Evolutionary conservation across 1,140 invertebrate species (phyloP).

Genomic region (Scaptomyza montana): DNA sequence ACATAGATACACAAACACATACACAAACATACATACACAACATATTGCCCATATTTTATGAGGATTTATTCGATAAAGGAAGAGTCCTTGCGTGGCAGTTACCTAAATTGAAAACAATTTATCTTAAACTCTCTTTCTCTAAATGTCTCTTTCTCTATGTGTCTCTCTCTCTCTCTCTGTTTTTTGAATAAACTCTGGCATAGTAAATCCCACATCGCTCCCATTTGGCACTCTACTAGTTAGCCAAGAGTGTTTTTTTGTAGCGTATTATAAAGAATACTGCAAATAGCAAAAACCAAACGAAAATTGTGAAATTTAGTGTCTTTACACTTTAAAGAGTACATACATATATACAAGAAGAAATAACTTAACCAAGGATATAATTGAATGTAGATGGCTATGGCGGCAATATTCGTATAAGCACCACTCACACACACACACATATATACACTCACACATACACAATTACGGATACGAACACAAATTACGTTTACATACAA

Average conservation of each 20-base stretch:
- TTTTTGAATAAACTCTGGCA: slow-evolving; percentile 1
- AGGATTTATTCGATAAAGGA: neutral
- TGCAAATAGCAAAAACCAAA: slow-evolving; percentile 54
- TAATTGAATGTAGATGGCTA: slow-evolving; percentile 41
- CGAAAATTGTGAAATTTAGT: slow-evolving; percentile 82
- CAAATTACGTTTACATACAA: slow-evolving; percentile 46
- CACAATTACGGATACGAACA: slow-evolving; percentile 11
- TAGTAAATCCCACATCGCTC: neutral
- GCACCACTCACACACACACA: slow-evolving; percentile 35
- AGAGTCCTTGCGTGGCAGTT: slow-evolving; percentile 4
- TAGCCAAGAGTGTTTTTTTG: slow-evolving; percentile 37
- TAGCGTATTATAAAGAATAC: slow-evolving; percentile 51
- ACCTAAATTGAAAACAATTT: slow-evolving; percentile 7
- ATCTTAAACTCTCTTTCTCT: slow-evolving; percentile 9
- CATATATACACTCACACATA: slow-evolving; percentile 14
- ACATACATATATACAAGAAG: slow-evolving; percentile 72
- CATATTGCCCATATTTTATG: slow-evolving; percentile 30
- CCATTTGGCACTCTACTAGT: slow-evolving; percentile 2
- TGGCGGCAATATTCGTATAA: slow-evolving; percentile 25
- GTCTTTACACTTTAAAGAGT: slow-evolving; percentile 81
- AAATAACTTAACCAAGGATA: slow-evolving; percentile 47
- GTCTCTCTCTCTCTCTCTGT: neutral
- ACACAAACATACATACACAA: slow-evolving; percentile 4
- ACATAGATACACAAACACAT: slow-evolving; percentile 42
- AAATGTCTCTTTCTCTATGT: slow-evolving; percentile 2